Evolutionary conservation across 1,140 invertebrate species (phyloP), one percentile per base, ranked within the genome.

Genomic region (Leptestheria dahalacensis): DNA sequence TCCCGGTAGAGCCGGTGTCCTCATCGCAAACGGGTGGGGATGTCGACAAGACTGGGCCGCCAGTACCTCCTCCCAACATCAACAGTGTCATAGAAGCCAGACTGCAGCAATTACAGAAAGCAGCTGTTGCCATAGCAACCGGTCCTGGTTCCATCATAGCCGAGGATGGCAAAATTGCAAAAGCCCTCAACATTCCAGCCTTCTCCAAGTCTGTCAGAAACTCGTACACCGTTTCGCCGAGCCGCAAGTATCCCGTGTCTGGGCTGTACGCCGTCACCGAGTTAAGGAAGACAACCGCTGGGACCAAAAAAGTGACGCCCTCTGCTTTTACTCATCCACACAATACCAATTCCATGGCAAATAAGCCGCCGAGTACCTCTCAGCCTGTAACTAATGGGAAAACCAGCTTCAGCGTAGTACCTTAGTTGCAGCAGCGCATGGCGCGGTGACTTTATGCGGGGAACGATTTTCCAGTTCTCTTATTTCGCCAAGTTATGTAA

Each of bases 241-340:
- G 72, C 50, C 71, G 70, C 10, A 81, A 81, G 63, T 80, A 81
- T 66, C 78, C 79, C 0, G 78, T 79, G 4, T 79, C 78, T 20
- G 79, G 78, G n/a, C 65, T 80, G 10, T 79, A 60, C 33, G 58
- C 58, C 20, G 58, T 60, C 6, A 60, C 48, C 3, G 58, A 60
- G 33, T 28, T 60, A 2, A 29, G 58, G n/a, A 60, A 60, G 46
- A 24, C 53, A 9, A 28, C 48, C 15, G 21, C 25, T 20, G 58
- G 58, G 21, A 51, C 51, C 24, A 48, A 49, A 18, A 60, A 60
- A 60, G 48, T 60, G n/a, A 51, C 58, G 21, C 58, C 58, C 2
- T 23, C 58, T 9, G 48, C 58, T 0, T 60, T 60, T 21, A 51
- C 58, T 2, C 58, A 60, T 52, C 58, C 58, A 29, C 58, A 60